Percentiles rank a stretch among this genome's conserved stretches.
Conservation (phyloP, 2,888 invertebrate species). For the Kryphioiulus occultus region DNA sequence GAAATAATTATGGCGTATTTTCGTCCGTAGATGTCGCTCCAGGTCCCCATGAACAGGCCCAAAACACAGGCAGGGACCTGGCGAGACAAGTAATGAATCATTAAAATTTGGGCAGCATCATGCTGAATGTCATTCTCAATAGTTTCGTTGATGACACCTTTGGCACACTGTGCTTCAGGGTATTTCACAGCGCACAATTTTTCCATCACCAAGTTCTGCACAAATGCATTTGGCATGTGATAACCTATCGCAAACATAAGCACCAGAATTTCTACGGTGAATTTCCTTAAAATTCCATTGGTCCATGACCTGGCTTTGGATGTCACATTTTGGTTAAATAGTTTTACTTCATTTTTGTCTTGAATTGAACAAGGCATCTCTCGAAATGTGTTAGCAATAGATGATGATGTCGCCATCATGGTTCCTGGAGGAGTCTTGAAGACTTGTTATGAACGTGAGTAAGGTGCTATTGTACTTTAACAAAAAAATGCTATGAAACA, state of each 20-base stretch:
- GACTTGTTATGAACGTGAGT: too few relatives aligned
- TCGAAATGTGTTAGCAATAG: background rate
- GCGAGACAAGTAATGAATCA: background rate
- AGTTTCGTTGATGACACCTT: background rate
- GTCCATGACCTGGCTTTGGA: background rate
- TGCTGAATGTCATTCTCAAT: conserved; percentile 39
- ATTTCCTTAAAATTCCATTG: background rate
- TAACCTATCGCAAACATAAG: background rate
- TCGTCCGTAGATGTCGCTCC: conserved; percentile 31
- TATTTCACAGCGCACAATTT: conserved; percentile 15
- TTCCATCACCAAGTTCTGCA: conserved; percentile 37
- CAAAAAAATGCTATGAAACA: too few relatives aligned
- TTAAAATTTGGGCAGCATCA: background rate
- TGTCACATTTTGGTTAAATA: background rate
- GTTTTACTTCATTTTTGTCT: background rate
- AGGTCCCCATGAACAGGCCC: conserved; percentile 21
- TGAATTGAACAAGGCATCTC: background rate
- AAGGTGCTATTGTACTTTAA: too few relatives aligned
- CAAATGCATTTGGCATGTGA: conserved; percentile 41
- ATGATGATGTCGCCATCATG: background rate
- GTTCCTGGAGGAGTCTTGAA: too few relatives aligned
- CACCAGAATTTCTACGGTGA: conserved; percentile 12
- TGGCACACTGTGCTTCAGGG: background rate
- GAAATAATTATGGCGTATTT: background rate
- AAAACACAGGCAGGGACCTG: conserved; percentile 11